Conservation (phyloP, 2,797 vertebrate species). For the Cephalopachus bancanus region DNA sequence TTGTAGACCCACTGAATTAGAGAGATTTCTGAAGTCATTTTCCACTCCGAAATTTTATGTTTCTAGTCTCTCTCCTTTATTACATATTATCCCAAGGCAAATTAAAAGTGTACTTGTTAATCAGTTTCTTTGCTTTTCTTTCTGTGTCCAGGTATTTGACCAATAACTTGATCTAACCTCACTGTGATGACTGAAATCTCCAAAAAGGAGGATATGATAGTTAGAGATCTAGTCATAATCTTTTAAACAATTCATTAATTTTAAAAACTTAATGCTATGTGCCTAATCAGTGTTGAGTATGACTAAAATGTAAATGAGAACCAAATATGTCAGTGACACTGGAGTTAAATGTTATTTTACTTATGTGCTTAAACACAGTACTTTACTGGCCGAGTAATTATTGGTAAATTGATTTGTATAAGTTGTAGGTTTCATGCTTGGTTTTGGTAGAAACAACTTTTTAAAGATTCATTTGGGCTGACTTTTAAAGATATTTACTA, state of each 20-base stretch:
- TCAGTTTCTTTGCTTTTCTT: conserved; percentile 21
- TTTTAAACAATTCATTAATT: conserved; percentile 56
- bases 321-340: not conserved
- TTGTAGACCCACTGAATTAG: not conserved
- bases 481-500: conserved; percentile 54
- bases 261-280: conserved; percentile 46
- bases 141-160: conserved; percentile 64
- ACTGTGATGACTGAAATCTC: conserved; percentile 61
- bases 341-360: conserved; percentile 63
- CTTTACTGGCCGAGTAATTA: conserved; percentile 34
- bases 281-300: conserved; percentile 45
- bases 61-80: conserved; percentile 53
- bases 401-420: conserved; percentile 42
- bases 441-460: conserved; percentile 66
- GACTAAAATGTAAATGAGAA: conserved; percentile 51
- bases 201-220: not conserved
- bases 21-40: conserved; percentile 51
- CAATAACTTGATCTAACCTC: conserved; percentile 51
- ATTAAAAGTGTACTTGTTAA: conserved; percentile 65
- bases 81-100: conserved; percentile 46
- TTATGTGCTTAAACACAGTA: conserved; percentile 68
- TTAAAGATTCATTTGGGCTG: conserved; percentile 24
- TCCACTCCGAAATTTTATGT: conserved; percentile 8
- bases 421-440: conserved; percentile 57
- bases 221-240: conserved; percentile 40